Base-by-base conservation (phyloP, 2,797 vertebrate genomes). In the Helostoma temminkii region DNA sequence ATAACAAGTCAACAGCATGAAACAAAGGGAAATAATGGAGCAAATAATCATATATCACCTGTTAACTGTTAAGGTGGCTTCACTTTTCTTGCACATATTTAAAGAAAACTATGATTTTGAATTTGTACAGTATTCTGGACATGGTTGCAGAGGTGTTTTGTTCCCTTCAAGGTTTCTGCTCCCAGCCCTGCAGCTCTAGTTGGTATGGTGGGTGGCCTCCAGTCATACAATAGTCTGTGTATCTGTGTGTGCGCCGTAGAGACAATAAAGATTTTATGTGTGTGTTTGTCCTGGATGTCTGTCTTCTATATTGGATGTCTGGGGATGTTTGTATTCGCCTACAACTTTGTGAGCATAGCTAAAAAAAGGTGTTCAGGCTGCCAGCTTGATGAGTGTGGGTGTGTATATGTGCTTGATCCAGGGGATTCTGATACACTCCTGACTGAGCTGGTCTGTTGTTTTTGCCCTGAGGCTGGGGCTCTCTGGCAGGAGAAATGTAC, bases 381-480 rank as follows among this genome's bases (percentile, higher is more conserved):
- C 32, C 63, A 24, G 64, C 39, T 12, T 62, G 64, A 58, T 61
- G 66, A 48, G 63, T 48, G 62, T 63, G 63, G 34, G 65, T 25
- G 50, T 9, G 50, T 28, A 2, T 42, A n/a, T 53, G 66, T 24
- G 49, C 22, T 57, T 73, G 54, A 82, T 80, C 79, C 41, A 11
- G 49, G 60, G 74, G 74, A 74, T 79, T 79, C n/a, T n/a, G 22
- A 58, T 55, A 12, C 37, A 26, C 47, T 74, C 43, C 53, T 49
- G 48, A 30, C 46, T 52, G 58, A 79, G 72, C 6, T 48, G 52
- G 59, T 77, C 37, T 47, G 75, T 62, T 59, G 61, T 18, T 69
- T 78, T 74, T 84, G 62, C 71, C 83, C 69, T 2, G 56, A 80
- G 85, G 83, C 78, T 65, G 65, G 2, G 5, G 54, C 47, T 68